phyloP scores from a whole-genome alignment of 1,140 invertebrate species.

The Periplaneta americana region DNA sequence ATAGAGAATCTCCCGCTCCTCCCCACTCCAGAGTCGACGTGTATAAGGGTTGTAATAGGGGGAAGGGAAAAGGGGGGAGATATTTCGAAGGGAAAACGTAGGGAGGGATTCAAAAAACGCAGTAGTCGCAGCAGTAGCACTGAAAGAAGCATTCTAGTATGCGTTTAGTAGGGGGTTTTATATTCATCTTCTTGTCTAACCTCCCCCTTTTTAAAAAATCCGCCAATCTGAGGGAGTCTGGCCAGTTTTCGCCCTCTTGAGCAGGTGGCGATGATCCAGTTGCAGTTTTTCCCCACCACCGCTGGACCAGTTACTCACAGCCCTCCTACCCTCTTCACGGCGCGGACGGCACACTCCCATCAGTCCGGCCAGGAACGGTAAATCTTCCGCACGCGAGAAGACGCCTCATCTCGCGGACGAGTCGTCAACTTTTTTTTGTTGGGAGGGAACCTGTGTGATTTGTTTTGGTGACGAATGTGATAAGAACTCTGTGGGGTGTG shows the following conservation, averaged over 20 bases:
- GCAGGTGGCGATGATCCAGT: background rate
- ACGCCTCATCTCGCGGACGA: background rate
- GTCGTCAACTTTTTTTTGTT: too few relatives aligned
- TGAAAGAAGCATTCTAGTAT: background rate
- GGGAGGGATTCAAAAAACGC: background rate
- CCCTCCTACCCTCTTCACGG: background rate
- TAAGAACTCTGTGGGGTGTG: background rate
- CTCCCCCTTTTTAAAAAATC: background rate
- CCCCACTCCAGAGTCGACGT: background rate
- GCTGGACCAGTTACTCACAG: background rate
- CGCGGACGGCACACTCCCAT: background rate
- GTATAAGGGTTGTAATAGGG: background rate
- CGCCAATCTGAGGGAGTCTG: constrained; percentile 7
- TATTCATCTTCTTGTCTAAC: background rate
- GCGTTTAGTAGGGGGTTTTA: constrained; percentile 4
- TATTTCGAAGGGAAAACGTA: background rate
- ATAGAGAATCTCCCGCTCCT: background rate
- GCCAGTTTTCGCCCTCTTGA: constrained; percentile 9
- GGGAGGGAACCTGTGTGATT: background rate
- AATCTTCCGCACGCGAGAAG: too few relatives aligned
- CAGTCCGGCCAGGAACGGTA: background rate
- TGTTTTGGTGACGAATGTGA: background rate
- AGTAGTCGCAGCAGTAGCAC: too few relatives aligned
- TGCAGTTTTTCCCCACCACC: background rate
- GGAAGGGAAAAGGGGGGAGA: background rate